These are phyloP conservation scores for Chondrilla cf. caribensis DNA, from an alignment of 37 sponge, comb jelly and placozoan genomes.

Conservation along the genomic window DNA sequence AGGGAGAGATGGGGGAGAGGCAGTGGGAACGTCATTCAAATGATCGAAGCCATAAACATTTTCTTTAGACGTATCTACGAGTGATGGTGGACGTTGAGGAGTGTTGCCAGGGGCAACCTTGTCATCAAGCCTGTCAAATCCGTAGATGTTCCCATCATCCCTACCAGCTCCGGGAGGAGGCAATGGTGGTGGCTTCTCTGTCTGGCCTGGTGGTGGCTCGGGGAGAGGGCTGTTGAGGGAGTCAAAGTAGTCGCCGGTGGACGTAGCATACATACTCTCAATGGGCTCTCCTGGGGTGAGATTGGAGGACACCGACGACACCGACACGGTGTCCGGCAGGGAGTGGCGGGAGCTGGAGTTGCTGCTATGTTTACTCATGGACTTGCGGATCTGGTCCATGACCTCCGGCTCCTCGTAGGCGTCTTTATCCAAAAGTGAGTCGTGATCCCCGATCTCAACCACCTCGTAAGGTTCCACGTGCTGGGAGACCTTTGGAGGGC, in stretches of 20 bases:
- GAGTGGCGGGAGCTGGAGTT: background rate
- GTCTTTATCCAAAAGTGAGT: background rate
- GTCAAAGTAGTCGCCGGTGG: background rate
- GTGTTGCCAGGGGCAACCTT: background rate
- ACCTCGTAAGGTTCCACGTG: background rate
- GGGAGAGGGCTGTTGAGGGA: background rate
- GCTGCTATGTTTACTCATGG: background rate
- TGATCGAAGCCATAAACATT: background rate
- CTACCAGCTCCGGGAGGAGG: background rate
- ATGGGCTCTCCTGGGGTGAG: background rate
- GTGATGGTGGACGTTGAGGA: background rate
- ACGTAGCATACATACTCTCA: background rate
- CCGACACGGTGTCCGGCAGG: background rate
- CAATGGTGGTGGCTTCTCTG: background rate
- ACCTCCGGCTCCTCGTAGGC: background rate
- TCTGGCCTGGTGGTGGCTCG: background rate
- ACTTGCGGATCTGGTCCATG: background rate
- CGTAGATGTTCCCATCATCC: background rate
- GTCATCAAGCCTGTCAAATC: constrained; percentile 8
- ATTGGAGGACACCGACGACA: background rate
- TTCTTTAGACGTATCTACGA: background rate
- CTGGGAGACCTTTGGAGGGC: background rate
- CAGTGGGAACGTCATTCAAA: background rate
- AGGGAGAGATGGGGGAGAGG: background rate
- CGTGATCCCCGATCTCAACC: background rate